Conservation (phyloP, 2,888 invertebrate genomes). For the Drosophila prolongata region DNA sequence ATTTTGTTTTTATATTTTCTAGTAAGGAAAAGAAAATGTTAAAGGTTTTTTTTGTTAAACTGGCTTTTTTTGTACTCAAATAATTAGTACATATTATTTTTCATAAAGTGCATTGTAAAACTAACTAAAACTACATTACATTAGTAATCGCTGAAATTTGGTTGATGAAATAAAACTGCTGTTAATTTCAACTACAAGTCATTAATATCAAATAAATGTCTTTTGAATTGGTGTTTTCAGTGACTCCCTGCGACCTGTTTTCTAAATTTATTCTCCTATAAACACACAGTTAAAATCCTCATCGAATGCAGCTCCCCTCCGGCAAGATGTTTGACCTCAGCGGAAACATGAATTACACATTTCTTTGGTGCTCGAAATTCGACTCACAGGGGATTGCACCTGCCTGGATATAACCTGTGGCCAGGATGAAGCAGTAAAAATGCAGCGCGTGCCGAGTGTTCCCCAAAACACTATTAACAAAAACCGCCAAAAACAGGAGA, state of each 20-base stretch:
- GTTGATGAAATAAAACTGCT: too few species aligned
- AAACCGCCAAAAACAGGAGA: conserved; percentile 62
- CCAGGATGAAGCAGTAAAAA: conserved; percentile 76
- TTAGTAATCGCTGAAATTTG: too few species aligned
- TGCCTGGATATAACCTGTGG: conserved; percentile 52
- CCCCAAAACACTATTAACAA: conserved; percentile 21
- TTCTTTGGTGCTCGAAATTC: conserved; percentile 54
- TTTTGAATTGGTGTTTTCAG: not conserved
- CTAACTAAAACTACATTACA: too few species aligned
- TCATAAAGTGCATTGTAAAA: too few species aligned
- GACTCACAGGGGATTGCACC: conserved; percentile 60
- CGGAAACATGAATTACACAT: conserved; percentile 74
- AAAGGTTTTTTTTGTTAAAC: too few species aligned
- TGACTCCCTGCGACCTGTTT: not conserved
- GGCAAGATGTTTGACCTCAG: conserved; percentile 38
- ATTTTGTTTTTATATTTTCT: too few species aligned
- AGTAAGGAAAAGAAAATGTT: too few species aligned
- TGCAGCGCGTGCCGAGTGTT: conserved; percentile 71
- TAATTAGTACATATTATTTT: too few species aligned
- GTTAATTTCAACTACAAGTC: too few species aligned
- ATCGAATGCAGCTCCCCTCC: conserved; percentile 13
- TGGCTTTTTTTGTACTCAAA: too few species aligned
- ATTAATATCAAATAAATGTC: not conserved
- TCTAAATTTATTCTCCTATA: conserved; percentile 10
- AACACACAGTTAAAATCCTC: conserved; percentile 34